Evolutionary conservation across 2,888 invertebrate species (phyloP).

Genomic region (Athetis lepigone): DNA sequence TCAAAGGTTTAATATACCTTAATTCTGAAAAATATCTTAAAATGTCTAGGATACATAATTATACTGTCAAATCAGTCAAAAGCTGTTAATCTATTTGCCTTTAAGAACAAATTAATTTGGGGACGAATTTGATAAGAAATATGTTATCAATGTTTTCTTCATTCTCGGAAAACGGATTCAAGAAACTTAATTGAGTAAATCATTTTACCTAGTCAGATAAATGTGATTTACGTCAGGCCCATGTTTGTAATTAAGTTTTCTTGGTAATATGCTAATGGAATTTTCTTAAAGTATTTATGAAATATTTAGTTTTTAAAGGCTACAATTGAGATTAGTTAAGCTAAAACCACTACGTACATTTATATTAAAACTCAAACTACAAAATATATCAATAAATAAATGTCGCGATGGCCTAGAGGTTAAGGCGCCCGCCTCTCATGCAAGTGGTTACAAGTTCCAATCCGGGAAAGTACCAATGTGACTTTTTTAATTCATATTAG

Average conservation of each 20-base stretch:
- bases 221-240: background rate
- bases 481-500: too few relatives aligned
- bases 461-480: too few relatives aligned
- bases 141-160: slow-evolving; percentile 7
- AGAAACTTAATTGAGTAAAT: background rate
- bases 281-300: too few relatives aligned
- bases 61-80: background rate
- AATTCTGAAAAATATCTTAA: background rate
- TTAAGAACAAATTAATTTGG: background rate
- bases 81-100: background rate
- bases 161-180: background rate
- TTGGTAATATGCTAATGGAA: background rate
- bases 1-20: too few relatives aligned
- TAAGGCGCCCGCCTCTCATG: too few relatives aligned
- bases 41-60: background rate
- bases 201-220: background rate
- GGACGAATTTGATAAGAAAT: background rate
- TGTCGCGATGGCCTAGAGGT: too few relatives aligned
- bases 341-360: too few relatives aligned
- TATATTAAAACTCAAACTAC: too few relatives aligned
- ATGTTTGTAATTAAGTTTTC: background rate
- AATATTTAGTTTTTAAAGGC: too few relatives aligned
- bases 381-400: too few relatives aligned
- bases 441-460: too few relatives aligned
- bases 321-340: too few relatives aligned